Percentiles rank a stretch among this genome's conserved stretches.
These are phyloP conservation scores for Sinodicranocentrus sp. DNA, from an alignment of 2,888 invertebrate genomes.

Conservation along the genomic window DNA sequence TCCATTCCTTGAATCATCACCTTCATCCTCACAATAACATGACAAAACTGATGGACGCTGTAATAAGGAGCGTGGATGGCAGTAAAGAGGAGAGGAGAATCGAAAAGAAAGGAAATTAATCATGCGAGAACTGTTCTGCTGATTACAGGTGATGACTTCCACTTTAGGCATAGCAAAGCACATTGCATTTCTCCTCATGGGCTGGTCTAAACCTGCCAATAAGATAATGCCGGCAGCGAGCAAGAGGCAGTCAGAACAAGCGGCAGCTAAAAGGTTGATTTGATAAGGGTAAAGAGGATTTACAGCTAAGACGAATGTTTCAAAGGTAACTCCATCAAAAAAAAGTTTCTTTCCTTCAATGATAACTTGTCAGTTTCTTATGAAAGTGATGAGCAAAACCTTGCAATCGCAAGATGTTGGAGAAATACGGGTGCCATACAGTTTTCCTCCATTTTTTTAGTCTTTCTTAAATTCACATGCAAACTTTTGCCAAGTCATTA, in stretches of 20 bases:
- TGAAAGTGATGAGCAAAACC: too few species aligned
- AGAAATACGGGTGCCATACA: neutral
- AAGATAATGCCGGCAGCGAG: conserved; percentile 39
- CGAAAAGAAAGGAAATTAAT: conserved; percentile 43
- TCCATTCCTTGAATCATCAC: conserved; percentile 30
- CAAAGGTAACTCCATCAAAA: too few species aligned
- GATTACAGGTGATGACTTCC: conserved; percentile 61
- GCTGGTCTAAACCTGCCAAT: conserved; percentile 46
- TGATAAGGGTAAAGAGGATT: too few species aligned
- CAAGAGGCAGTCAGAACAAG: conserved; percentile 16
- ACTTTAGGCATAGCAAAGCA: conserved; percentile 27
- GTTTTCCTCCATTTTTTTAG: neutral
- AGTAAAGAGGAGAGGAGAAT: neutral
- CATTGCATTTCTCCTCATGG: conserved; percentile 1
- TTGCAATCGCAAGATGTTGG: too few species aligned
- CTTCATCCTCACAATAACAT: conserved; percentile 20
- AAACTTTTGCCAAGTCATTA: conserved; percentile 6
- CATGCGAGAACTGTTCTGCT: conserved; percentile 52
- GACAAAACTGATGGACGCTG: conserved; percentile 41
- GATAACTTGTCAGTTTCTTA: too few species aligned
- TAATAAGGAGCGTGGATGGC: conserved; percentile 25
- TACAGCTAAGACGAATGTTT: too few species aligned
- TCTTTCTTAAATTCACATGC: too few species aligned
- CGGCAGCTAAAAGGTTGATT: conserved; percentile 29
- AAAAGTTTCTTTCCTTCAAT: too few species aligned